These are phyloP conservation scores for Poecilobothrus nobilitatus DNA, from an alignment of 2,888 invertebrate genomes.

Conservation along the genomic window DNA sequence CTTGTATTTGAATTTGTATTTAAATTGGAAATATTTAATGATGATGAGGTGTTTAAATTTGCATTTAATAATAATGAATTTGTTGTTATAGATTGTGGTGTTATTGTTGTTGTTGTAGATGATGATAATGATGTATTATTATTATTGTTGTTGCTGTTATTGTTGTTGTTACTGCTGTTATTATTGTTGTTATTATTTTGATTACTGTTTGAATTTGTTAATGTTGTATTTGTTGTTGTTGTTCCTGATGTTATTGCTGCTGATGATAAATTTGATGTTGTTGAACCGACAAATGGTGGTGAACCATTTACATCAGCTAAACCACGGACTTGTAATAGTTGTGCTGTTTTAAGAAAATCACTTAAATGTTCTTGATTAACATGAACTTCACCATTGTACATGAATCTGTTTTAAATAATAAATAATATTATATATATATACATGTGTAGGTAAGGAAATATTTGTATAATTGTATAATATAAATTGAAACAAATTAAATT, in stretches of 20 bases:
- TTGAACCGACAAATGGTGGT: constrained; percentile 9
- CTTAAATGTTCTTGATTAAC: constrained; percentile 79
- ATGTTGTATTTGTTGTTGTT: not conserved
- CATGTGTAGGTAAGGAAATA: not conserved
- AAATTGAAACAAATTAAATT: too few relatives aligned
- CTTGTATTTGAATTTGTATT: constrained; percentile 25
- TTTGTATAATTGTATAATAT: not conserved
- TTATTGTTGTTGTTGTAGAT: constrained; percentile 14
- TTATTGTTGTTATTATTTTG: constrained; percentile 18
- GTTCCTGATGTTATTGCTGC: constrained; percentile 22
- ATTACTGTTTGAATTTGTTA: not conserved
- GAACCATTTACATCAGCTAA: constrained; percentile 64
- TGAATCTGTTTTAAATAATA: constrained; percentile 52
- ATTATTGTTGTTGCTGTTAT: not conserved
- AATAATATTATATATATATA: too few relatives aligned
- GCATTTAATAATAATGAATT: constrained; percentile 18
- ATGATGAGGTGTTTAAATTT: not conserved
- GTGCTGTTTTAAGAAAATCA: constrained; percentile 78
- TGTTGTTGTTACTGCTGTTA: constrained; percentile 26
- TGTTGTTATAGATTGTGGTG: constrained; percentile 20
- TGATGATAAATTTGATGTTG: constrained; percentile 20
- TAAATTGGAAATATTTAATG: not conserved
- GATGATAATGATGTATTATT: constrained; percentile 5
- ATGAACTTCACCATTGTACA: constrained; percentile 88
- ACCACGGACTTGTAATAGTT: constrained; percentile 78